These are phyloP conservation scores for Argopecten irradians DNA, from an alignment of 1,140 invertebrate genomes.

Conservation along the genomic window DNA sequence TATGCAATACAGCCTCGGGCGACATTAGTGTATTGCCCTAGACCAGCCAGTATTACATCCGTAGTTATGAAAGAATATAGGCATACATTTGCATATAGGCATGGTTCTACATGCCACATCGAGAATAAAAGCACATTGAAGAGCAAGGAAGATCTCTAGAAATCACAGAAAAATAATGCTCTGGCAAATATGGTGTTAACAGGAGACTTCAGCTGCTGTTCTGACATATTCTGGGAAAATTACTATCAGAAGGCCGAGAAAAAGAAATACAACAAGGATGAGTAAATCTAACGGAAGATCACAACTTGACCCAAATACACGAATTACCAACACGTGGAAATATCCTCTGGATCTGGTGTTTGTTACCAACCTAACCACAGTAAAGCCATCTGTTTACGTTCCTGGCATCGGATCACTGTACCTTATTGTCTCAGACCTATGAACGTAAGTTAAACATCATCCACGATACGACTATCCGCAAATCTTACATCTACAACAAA, in stretches of 20 bases:
- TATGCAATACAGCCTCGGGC: too few species aligned
- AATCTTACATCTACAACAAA: too few species aligned
- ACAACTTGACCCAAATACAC: slow-evolving; percentile 36
- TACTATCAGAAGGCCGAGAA: neutral
- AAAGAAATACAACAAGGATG: slow-evolving; percentile 30
- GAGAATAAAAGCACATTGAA: neutral
- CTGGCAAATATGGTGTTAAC: neutral
- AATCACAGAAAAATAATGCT: neutral
- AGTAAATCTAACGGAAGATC: neutral
- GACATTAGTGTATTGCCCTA: too few species aligned
- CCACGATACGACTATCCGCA: neutral
- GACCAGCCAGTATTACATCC: too few species aligned
- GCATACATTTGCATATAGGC: too few species aligned
- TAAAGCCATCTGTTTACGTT: slow-evolving; percentile 35
- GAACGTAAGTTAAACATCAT: slow-evolving; percentile 25
- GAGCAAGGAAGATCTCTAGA: slow-evolving; percentile 12
- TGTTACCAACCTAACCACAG: slow-evolving; percentile 37
- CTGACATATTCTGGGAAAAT: slow-evolving; percentile 25
- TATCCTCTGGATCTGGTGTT: slow-evolving; percentile 40
- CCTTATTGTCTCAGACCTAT: slow-evolving; percentile 34
- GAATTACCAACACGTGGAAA: slow-evolving; percentile 33
- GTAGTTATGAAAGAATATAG: too few species aligned
- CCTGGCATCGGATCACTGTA: slow-evolving; percentile 41
- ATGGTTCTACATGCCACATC: slow-evolving; percentile 32
- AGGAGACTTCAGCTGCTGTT: slow-evolving; percentile 34